Conservation (phyloP, 2,113 vertebrate genomes). For the Eurypyga helias region DNA sequence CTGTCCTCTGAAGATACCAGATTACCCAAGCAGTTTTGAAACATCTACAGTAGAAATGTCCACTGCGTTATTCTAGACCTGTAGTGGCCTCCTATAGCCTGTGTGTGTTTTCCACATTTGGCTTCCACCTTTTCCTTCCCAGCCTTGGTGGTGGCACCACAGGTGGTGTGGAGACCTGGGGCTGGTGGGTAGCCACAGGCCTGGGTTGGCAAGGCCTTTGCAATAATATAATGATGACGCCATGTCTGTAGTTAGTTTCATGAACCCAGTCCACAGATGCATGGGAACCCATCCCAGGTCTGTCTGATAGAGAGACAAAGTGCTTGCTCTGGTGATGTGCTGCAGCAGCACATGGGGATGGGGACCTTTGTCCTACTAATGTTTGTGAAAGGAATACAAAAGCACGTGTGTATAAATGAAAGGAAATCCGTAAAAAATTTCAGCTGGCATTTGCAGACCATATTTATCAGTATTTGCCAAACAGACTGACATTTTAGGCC, state of each 20-base stretch:
- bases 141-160: background rate
- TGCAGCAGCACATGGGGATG: accelerated
- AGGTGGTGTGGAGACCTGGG: background rate
- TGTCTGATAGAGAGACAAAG: background rate
- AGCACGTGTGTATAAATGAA: background rate
- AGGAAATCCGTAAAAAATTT: background rate
- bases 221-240: background rate
- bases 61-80: background rate
- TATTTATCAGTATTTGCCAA: background rate
- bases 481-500: background rate
- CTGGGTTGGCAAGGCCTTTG: background rate
- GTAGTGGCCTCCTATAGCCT: background rate
- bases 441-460: background rate
- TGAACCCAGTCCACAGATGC: background rate
- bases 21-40: background rate
- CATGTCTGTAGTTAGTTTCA: accelerated
- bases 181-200: background rate
- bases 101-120: background rate
- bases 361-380: background rate
- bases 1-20: background rate
- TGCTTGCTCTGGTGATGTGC: background rate
- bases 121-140: background rate
- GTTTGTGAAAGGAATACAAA: background rate
- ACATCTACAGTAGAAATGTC: background rate
- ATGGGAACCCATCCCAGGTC: accelerated